Conservation (phyloP, 2,113 vertebrate genomes). For the Myotis lucifugus region DNA sequence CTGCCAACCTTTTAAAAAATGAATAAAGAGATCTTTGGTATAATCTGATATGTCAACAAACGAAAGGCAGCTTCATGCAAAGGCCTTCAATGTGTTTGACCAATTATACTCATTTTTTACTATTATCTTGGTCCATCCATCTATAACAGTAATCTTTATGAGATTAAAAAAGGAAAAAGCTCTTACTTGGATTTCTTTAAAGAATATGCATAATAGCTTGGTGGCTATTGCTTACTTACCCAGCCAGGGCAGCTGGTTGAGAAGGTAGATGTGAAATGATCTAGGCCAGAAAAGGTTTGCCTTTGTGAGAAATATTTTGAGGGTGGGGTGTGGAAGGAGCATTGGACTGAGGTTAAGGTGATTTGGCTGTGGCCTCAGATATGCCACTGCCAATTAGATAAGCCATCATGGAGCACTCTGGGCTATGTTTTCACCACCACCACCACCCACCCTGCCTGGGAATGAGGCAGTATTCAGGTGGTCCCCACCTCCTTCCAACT, state of each 20-base stretch:
- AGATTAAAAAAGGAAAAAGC: conserved; percentile 48
- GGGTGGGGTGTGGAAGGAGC: neutral
- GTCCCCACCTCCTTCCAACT: neutral
- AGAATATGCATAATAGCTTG: conserved; percentile 62
- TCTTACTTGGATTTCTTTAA: conserved; percentile 75
- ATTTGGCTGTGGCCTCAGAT: neutral
- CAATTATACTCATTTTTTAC: conserved; percentile 77
- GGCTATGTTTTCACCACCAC: neutral
- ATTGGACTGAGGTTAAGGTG: neutral
- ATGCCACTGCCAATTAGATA: neutral
- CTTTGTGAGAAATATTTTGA: conserved; percentile 40
- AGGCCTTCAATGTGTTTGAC: conserved; percentile 75
- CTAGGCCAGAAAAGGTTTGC: conserved; percentile 58
- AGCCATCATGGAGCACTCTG: neutral
- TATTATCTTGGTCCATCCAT: conserved; percentile 73
- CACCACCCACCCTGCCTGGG: too few relatives aligned
- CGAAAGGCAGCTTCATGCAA: conserved; percentile 77
- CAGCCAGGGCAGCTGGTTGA: conserved; percentile 73
- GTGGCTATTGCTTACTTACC: conserved; percentile 60
- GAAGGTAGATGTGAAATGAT: conserved; percentile 66
- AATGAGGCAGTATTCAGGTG: neutral
- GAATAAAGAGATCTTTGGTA: conserved; percentile 88
- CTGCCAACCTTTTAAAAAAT: conserved; percentile 91
- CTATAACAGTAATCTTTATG: conserved; percentile 78
- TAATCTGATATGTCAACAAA: conserved; percentile 87